Conservation (phyloP, 1,140 invertebrate species). For the Drusus annulatus region DNA sequence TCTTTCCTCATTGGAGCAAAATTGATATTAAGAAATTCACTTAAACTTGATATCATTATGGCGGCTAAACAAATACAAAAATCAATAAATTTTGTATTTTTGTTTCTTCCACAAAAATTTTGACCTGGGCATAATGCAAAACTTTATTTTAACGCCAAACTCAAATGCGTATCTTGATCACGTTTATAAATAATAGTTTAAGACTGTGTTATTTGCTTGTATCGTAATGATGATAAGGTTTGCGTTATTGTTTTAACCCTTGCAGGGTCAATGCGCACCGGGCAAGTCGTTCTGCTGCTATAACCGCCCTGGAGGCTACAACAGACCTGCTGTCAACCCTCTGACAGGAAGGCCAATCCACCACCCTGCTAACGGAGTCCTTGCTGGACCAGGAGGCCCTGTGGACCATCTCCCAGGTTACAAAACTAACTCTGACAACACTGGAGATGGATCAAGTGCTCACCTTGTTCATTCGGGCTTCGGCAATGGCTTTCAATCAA, state of each 20-base stretch:
- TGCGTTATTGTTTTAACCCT: not conserved
- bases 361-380: constrained; percentile 56
- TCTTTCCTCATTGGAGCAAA: no score
- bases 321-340: constrained; percentile 32
- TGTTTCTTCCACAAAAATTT: no score
- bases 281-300: constrained; percentile 65
- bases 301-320: constrained; percentile 46
- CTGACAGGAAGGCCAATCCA: constrained; percentile 48
- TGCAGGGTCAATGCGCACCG: constrained; percentile 63
- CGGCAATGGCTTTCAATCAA: constrained; percentile 10
- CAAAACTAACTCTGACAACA: constrained; percentile 2
- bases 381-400: constrained; percentile 64
- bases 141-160: no score
- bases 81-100: no score
- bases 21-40: no score
- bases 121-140: no score
- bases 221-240: not conserved
- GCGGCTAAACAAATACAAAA: no score
- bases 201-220: not conserved
- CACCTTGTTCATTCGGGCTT: not conserved
- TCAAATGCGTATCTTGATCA: no score
- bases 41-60: no score
- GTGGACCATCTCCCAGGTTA: constrained; percentile 59
- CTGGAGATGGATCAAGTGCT: constrained; percentile 4
- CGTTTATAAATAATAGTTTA: not conserved